These are phyloP conservation scores for Heloderma charlesbogerti DNA, from an alignment of 2,113 vertebrate species.

Conservation along the genomic window DNA sequence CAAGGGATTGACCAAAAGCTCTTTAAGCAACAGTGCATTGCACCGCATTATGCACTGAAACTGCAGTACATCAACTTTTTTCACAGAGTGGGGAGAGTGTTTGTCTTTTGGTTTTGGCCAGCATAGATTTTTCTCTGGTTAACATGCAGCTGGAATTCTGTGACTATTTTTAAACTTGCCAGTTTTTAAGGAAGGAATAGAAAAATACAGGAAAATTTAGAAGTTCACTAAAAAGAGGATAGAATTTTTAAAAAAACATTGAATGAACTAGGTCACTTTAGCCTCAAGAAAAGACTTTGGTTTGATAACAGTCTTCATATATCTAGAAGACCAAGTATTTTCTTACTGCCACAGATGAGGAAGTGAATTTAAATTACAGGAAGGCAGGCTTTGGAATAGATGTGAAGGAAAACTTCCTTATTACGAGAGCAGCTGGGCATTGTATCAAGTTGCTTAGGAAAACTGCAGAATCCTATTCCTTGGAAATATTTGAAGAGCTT, in stretches of 20 bases:
- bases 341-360: not conserved
- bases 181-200: not conserved
- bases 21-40: not conserved
- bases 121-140: not conserved
- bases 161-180: not conserved
- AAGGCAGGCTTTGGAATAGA: not conserved
- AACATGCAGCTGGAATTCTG: not conserved
- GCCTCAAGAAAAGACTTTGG: not conserved
- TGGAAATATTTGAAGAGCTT: not conserved
- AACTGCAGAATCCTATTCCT: not conserved
- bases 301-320: not conserved
- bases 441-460: not conserved
- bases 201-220: not conserved
- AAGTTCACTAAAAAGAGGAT: not conserved
- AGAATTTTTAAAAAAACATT: not conserved
- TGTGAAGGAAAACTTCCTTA: not conserved
- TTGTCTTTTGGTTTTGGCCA: not conserved
- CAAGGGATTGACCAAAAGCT: not conserved
- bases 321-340: not conserved
- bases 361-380: conserved; percentile 9
- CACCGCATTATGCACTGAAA: not conserved
- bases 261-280: not conserved
- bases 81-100: not conserved
- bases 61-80: not conserved
- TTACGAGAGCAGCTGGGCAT: not conserved